Percentiles rank a stretch among this genome's conserved stretches.
Conservation (phyloP, 35 echinoderm and acorn worm genomes). For the Patiria miniata region DNA sequence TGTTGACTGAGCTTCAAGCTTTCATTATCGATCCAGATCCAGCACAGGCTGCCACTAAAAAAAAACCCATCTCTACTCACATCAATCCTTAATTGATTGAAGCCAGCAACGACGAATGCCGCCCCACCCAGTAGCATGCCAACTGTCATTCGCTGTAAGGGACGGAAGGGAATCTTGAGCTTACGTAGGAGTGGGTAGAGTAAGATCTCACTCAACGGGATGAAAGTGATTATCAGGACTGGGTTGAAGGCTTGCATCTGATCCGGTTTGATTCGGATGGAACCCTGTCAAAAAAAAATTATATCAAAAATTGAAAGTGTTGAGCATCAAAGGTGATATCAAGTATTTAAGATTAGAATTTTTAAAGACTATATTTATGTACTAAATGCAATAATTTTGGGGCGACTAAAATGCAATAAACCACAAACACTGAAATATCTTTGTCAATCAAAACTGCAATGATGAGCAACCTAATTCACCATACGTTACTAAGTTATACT, state of each 20-base stretch:
- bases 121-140: constrained; percentile 79
- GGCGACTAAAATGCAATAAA: no score
- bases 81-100: constrained; percentile 81
- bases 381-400: no score
- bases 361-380: no score
- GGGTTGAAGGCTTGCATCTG: constrained; percentile 84
- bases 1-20: no score
- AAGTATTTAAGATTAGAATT: no score
- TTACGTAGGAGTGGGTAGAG: constrained; percentile 79
- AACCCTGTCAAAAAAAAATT: constrained; percentile 16
- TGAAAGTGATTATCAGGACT: constrained; percentile 82
- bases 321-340: no score
- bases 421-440: no score
- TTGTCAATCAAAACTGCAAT: no score
- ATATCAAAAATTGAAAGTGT: no score
- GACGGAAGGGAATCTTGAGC: constrained; percentile 72
- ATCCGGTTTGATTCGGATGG: background rate
- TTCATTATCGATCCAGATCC: no score
- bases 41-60: background rate
- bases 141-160: constrained; percentile 77
- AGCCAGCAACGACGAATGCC: constrained; percentile 79
- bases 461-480: no score
- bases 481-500: no score
- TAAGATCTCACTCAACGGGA: constrained; percentile 82
- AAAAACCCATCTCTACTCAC: constrained; percentile 47